Base-by-base conservation (phyloP, 2,888 invertebrate genomes). In the Cyclophora albipunctata region DNA sequence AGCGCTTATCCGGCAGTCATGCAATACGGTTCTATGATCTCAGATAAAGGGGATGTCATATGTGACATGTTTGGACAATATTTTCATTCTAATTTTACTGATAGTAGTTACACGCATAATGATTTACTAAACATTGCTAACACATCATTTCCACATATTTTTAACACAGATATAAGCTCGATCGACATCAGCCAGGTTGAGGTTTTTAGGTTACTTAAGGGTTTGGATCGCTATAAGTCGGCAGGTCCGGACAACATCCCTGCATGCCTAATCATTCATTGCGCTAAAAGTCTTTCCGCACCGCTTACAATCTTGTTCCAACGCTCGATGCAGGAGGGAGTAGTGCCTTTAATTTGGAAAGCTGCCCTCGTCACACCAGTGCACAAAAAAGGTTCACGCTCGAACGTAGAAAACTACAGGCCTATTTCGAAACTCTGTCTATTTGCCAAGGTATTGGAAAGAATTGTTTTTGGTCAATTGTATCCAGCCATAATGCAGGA, bases 391-490 rank as follows among this genome's bases (percentile, higher is more conserved):
- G 52, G 49, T 2, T 7, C 49, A 1, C 49, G 40, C 34, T 7
- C 33, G 4, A 37, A 42, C 37, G 47, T 52, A 2, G 37, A 7
- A 3, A 52, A 52, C 20, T 52, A 52, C 40, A 46, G 52, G 7
- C 52, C 52, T 3, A 47, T 52, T 4, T 49, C 52, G 3, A 52
- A 52, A 7, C 37, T 52, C 2, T 52, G 52, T 42, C 45, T 49
- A 3, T 33, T 52, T n/a, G 44, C 50, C 6, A 50, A 34, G 40
- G 5, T 47, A 6, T 42, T 47, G 7, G 37, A 45, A 45, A 45
- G 7, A n/a, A 45, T 45, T 45, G 46, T 50, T 34, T 46, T 46
- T 43, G 34, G 46, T 40, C 45, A 45, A 35, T 7, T 45, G 5
- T 45, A 45, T 4, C 35, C 34, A 2, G 5, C 35, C 7, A 35